These are phyloP conservation scores for Mus spretus DNA, from an alignment of 2,797 vertebrate genomes.

Conservation along the genomic window DNA sequence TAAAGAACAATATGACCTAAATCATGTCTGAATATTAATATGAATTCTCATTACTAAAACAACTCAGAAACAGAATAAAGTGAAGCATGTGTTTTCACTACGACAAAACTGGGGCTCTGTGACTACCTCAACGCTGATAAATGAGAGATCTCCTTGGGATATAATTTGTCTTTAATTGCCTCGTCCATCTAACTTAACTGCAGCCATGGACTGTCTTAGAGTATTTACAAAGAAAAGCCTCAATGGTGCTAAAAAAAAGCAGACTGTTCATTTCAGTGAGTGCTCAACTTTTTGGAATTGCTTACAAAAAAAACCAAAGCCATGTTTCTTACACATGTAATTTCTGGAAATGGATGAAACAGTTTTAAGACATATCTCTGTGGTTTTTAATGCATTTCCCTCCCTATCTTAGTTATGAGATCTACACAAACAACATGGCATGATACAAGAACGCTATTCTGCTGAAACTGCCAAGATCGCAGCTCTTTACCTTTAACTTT, in stretches of 20 bases:
- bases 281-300: slow-evolving; percentile 9
- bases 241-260: slow-evolving; percentile 57
- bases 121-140: slow-evolving; percentile 60
- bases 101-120: not conserved
- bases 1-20: slow-evolving; percentile 24
- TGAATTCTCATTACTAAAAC: not conserved
- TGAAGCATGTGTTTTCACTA: slow-evolving; percentile 10
- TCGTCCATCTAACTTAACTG: slow-evolving; percentile 76
- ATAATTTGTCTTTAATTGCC: slow-evolving; percentile 82
- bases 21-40: not conserved
- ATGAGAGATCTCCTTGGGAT: slow-evolving; percentile 73
- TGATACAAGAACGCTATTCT: not conserved
- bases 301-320: slow-evolving; percentile 41
- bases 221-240: slow-evolving; percentile 77
- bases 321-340: not conserved
- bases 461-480: not conserved
- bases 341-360: slow-evolving; percentile 7
- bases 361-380: not conserved
- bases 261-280: not conserved
- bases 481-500: not conserved
- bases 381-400: not conserved
- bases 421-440: not conserved
- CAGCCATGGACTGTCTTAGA: slow-evolving; percentile 71
- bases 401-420: not conserved
- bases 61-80: not conserved